A percentile compares a stretch with the other conserved stretches of the same genome.
These are phyloP conservation scores for Agrotis puta DNA, from an alignment of 2,888 invertebrate genomes.

Conservation along the genomic window DNA sequence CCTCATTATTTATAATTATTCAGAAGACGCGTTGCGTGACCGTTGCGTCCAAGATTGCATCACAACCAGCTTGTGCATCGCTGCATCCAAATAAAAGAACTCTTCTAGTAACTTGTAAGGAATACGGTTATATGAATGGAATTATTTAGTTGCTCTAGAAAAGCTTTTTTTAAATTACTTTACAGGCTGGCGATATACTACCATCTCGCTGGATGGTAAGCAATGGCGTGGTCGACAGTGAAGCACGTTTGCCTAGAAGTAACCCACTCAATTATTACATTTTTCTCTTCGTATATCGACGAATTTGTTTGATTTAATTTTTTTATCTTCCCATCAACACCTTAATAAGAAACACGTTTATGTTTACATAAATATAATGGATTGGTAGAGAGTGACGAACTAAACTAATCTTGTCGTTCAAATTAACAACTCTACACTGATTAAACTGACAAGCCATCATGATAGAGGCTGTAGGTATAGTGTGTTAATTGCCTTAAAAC, in stretches of 20 bases:
- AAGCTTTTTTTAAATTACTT: neutral
- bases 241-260: no score
- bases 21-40: slow-evolving; percentile 56
- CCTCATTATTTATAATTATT: slow-evolving; percentile 56
- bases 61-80: slow-evolving; percentile 56
- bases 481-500: neutral
- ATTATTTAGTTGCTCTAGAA: slow-evolving; percentile 1
- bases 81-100: slow-evolving; percentile 53
- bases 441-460: neutral
- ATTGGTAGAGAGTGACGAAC: neutral
- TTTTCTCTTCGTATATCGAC: neutral
- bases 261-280: neutral
- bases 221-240: no score
- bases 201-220: no score
- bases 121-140: neutral
- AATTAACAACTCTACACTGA: neutral
- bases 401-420: neutral
- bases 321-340: neutral
- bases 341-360: neutral
- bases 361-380: neutral
- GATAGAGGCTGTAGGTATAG: neutral
- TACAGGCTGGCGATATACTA: no score
- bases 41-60: slow-evolving; percentile 62
- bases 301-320: neutral
- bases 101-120: slow-evolving; percentile 12